A percentile compares a stretch with the other conserved stretches of the same genome.
Conservation (phyloP, 2,113 vertebrate genomes). For the Polypterus bichir region DNA sequence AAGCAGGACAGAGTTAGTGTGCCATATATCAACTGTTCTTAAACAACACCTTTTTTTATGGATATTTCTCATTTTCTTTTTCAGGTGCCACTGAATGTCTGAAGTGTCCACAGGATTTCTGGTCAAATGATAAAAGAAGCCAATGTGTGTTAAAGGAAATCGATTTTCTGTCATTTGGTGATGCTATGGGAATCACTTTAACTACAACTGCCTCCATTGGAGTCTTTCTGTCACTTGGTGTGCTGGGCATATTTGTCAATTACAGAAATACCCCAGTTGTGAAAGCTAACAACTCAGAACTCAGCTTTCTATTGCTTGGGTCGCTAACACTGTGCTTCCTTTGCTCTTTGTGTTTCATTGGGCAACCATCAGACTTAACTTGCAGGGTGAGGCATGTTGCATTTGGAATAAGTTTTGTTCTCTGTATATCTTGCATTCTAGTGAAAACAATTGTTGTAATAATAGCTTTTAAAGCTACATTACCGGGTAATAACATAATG, state of each 20-base stretch:
- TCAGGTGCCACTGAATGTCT: constrained; percentile 3
- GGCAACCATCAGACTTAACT: constrained; percentile 4
- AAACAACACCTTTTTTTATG: too few species aligned
- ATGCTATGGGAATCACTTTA: constrained; percentile 6
- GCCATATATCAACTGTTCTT: too few species aligned
- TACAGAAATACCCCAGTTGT: constrained; percentile 14
- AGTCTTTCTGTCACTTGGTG: not conserved
- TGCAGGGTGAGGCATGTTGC: constrained; percentile 7
- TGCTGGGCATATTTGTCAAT: constrained; percentile 6
- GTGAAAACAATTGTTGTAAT: constrained; percentile 12
- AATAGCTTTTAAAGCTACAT: constrained; percentile 11
- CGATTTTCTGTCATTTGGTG: constrained; percentile 9
- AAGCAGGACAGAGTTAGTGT: too few species aligned
- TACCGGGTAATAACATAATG: constrained; percentile 10
- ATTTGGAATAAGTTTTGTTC: constrained; percentile 12
- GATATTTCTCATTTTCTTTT: not conserved
- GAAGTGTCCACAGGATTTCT: constrained; percentile 7
- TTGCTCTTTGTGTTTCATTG: constrained; percentile 10
- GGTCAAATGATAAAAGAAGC: constrained; percentile 5
- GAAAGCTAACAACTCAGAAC: constrained; percentile 9
- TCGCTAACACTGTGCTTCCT: constrained; percentile 10
- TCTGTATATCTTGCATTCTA: constrained; percentile 12
- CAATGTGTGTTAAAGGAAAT: constrained; percentile 7
- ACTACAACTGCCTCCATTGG: constrained; percentile 4
- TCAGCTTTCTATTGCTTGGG: constrained; percentile 10